Percentiles rank a stretch among this genome's conserved stretches.
These are phyloP conservation scores for Ditylenchus dipsaci DNA, from an alignment of 1,140 invertebrate genomes.

Conservation along the genomic window DNA sequence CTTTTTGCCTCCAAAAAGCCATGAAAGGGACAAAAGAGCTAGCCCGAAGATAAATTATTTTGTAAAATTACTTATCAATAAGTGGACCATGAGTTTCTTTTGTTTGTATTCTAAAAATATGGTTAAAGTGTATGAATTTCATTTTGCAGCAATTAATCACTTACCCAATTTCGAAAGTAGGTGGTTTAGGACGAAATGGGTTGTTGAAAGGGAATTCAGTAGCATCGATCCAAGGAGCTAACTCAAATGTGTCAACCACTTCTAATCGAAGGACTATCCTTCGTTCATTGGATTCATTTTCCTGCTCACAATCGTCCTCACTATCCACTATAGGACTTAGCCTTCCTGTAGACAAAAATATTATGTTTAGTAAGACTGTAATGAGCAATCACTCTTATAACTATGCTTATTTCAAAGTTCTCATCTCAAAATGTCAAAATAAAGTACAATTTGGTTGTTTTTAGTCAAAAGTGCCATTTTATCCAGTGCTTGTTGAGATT, in stretches of 20 bases:
- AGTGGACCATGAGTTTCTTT: background rate
- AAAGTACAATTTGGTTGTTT: no score
- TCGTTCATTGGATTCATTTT: background rate
- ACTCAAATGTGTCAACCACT: background rate
- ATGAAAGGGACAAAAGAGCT: no score
- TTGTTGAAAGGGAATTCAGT: background rate
- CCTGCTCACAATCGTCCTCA: slow-evolving; percentile 2
- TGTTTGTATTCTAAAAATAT: background rate
- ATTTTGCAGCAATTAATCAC: no score
- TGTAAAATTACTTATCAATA: background rate
- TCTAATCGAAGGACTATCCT: background rate
- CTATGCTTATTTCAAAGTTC: no score
- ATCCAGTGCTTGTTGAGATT: no score
- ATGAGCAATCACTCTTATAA: no score
- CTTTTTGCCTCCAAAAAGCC: no score
- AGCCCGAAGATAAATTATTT: background rate
- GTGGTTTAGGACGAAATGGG: background rate
- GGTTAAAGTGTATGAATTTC: background rate
- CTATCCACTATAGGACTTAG: slow-evolving; percentile 1
- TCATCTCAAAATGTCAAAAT: no score
- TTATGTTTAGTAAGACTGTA: background rate
- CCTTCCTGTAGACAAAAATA: background rate
- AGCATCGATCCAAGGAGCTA: background rate
- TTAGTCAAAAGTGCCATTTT: no score
- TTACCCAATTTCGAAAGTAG: background rate